These are phyloP conservation scores for Aspidoscelis tigris DNA, from an alignment of 2,113 vertebrate genomes.

Conservation along the genomic window DNA sequence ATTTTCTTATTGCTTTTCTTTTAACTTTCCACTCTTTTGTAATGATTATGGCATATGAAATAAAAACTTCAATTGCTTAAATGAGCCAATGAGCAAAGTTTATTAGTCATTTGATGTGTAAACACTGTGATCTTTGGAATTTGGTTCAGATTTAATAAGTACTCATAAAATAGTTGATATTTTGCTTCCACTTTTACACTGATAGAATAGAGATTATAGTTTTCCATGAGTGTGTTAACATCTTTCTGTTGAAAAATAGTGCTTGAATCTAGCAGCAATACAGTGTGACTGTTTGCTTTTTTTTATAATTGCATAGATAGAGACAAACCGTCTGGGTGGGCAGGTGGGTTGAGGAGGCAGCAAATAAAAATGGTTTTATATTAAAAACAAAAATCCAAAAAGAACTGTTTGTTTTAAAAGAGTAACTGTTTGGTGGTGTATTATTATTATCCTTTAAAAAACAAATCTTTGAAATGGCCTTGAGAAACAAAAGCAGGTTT, in stretches of 20 bases:
- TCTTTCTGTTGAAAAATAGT: constrained; percentile 13
- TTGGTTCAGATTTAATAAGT: neutral
- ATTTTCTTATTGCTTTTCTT: neutral
- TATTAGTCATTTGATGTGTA: neutral
- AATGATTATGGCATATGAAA: no score
- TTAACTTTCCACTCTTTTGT: no score
- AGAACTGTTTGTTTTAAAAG: neutral
- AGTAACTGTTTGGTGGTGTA: neutral
- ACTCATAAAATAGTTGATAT: neutral
- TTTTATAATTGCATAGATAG: constrained; percentile 6
- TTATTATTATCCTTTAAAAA: neutral
- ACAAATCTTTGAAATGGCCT: neutral
- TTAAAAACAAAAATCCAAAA: neutral
- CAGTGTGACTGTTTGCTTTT: constrained; percentile 18
- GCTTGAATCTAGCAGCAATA: constrained; percentile 13
- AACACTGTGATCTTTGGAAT: neutral
- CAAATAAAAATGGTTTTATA: neutral
- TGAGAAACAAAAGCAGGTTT: neutral
- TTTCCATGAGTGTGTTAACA: neutral
- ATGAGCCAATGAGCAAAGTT: neutral
- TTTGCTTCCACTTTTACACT: neutral
- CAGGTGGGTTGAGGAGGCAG: constrained; percentile 17
- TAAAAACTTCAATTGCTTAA: neutral
- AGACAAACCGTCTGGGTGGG: neutral
- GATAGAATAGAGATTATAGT: neutral